A percentile compares a stretch with the other conserved stretches of the same genome.
Conservation (phyloP, 2,113 vertebrate genomes). For the Malurus alboscapulatus region DNA sequence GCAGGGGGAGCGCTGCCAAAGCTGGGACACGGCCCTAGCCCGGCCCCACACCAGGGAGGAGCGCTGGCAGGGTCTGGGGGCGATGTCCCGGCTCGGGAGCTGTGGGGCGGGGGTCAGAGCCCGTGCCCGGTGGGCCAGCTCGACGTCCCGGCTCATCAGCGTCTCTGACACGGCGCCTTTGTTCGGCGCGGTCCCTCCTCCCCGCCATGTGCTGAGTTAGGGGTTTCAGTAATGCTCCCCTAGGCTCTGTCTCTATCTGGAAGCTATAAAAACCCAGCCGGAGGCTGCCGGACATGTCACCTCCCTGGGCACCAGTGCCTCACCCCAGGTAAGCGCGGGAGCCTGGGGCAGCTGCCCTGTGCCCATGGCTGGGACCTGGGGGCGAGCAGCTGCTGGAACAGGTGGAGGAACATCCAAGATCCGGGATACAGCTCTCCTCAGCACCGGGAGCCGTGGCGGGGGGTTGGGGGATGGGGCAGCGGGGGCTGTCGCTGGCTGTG, state of each 20-base stretch:
- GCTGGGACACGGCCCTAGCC: neutral
- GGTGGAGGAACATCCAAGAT: neutral
- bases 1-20: neutral
- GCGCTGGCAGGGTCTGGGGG: accelerated
- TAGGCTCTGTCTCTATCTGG: conserved; percentile 45
- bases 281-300: neutral
- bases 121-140: neutral
- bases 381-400: accelerated
- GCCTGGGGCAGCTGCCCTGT: neutral
- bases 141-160: conserved; percentile 72
- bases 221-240: conserved; percentile 51
- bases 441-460: accelerated
- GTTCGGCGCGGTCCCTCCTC: conserved; percentile 53
- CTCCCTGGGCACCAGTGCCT: neutral
- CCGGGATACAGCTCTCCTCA: accelerated
- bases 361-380: neutral
- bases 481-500: accelerated
- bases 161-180: neutral
- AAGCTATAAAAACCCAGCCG: conserved; percentile 63
- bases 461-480: neutral
- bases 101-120: neutral
- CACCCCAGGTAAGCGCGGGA: neutral
- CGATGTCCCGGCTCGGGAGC: accelerated
- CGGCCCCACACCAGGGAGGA: accelerated
- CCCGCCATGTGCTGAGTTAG: conserved; percentile 66